These are phyloP conservation scores for Glyphotaelius pellucidus DNA, from an alignment of 2,888 invertebrate species.

Conservation along the genomic window DNA sequence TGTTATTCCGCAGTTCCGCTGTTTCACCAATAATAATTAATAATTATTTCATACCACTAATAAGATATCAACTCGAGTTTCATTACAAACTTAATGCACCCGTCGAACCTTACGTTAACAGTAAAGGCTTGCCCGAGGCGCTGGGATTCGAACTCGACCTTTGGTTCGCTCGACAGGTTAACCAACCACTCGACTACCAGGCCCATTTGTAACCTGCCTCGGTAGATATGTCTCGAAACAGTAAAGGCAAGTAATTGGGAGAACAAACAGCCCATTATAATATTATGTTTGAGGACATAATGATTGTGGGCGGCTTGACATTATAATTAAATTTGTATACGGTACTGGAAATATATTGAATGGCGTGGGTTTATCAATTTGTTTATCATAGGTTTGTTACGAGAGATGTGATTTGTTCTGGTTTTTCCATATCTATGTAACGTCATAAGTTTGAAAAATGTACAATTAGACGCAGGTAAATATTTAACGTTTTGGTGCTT, in stretches of 20 bases:
- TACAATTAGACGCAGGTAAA: background rate
- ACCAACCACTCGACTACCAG: background rate
- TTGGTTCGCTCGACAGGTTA: background rate
- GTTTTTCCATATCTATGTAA: background rate
- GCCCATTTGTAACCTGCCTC: background rate
- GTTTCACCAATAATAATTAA: background rate
- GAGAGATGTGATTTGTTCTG: background rate
- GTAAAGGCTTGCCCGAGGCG: background rate
- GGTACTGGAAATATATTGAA: background rate
- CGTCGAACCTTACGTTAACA: background rate
- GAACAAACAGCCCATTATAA: background rate
- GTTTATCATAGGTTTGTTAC: background rate
- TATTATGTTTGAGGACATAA: conserved; percentile 2
- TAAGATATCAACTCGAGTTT: background rate
- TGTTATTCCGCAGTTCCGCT: no score
- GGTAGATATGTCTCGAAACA: background rate
- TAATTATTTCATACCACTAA: background rate
- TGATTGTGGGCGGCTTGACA: background rate
- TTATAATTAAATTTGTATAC: background rate
- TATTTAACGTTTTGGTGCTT: background rate
- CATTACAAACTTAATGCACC: background rate
- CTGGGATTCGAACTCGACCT: conserved; percentile 28
- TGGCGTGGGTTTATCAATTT: background rate
- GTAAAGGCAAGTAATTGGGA: background rate
- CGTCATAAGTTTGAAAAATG: background rate